These are phyloP conservation scores for Agrochola macilenta DNA, from an alignment of 2,888 invertebrate species.

Conservation along the genomic window DNA sequence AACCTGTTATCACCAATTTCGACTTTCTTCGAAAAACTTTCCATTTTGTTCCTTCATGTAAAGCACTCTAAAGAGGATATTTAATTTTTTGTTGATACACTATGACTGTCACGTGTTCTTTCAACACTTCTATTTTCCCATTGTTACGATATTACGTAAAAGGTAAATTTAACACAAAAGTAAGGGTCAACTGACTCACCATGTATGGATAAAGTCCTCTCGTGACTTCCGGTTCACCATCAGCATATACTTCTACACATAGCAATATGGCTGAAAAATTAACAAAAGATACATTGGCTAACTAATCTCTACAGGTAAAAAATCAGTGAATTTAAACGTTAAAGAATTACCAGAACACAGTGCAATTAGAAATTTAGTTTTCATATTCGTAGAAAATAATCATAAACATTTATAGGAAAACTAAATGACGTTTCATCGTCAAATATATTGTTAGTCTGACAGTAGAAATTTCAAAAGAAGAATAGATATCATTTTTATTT, in stretches of 20 bases:
- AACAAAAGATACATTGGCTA: slow-evolving; percentile 30
- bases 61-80: background rate
- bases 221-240: slow-evolving; percentile 77
- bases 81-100: background rate
- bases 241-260: slow-evolving; percentile 73
- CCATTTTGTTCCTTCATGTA: background rate
- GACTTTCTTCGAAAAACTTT: background rate
- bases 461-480: slow-evolving; percentile 82
- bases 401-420: slow-evolving; percentile 72
- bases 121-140: background rate
- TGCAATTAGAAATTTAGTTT: slow-evolving; percentile 73
- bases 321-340: slow-evolving; percentile 5
- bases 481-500: slow-evolving; percentile 70
- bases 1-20: background rate
- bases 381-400: slow-evolving; percentile 76
- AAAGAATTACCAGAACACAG: slow-evolving; percentile 77
- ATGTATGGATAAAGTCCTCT: slow-evolving; percentile 80
- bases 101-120: background rate
- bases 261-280: slow-evolving; percentile 69
- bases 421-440: slow-evolving; percentile 71
- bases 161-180: slow-evolving; percentile 21
- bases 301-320: slow-evolving; percentile 1
- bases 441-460: slow-evolving; percentile 73
- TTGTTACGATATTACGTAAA: background rate
- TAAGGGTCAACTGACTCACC: slow-evolving; percentile 72